Conservation (phyloP, 1,140 invertebrate genomes). For the Sinonovacula constricta region DNA sequence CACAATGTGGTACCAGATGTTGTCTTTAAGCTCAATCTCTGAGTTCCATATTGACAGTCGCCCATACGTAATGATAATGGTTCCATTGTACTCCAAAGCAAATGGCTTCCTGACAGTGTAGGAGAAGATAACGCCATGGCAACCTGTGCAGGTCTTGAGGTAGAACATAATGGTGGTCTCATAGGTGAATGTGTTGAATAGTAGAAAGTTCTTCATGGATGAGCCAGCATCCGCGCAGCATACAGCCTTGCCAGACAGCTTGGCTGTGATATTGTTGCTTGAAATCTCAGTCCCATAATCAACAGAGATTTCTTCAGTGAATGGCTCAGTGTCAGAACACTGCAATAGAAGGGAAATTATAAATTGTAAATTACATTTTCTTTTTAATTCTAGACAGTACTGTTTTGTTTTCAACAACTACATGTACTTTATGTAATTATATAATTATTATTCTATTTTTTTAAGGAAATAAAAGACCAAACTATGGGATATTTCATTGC, state of each 20-base stretch:
- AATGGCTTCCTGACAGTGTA: slow-evolving; percentile 19
- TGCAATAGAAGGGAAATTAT: too few species aligned
- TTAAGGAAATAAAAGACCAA: too few species aligned
- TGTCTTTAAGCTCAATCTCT: slow-evolving; percentile 33
- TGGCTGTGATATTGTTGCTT: slow-evolving; percentile 4
- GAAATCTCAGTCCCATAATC: too few species aligned
- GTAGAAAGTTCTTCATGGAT: slow-evolving; percentile 18
- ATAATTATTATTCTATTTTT: too few species aligned
- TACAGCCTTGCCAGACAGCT: slow-evolving; percentile 15
- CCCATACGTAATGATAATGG: slow-evolving; percentile 15
- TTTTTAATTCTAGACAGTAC: too few species aligned
- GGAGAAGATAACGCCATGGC: slow-evolving; percentile 42
- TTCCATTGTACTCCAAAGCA: slow-evolving; percentile 36
- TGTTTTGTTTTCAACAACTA: too few species aligned
- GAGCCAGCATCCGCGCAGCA: slow-evolving; percentile 32
- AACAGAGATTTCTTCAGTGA: too few species aligned
- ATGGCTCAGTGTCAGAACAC: too few species aligned
- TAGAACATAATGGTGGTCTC: slow-evolving; percentile 41
- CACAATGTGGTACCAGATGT: slow-evolving; percentile 37
- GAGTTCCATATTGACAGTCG: neutral
- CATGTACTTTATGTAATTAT: too few species aligned
- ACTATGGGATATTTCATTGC: too few species aligned
- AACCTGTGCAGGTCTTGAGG: slow-evolving; percentile 34
- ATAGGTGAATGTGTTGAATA: slow-evolving; percentile 9
- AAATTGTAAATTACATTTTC: too few species aligned